Evolutionary conservation across 2,797 vertebrate genomes (phyloP).

Genomic region (Phrynocephalus vlangalii): DNA sequence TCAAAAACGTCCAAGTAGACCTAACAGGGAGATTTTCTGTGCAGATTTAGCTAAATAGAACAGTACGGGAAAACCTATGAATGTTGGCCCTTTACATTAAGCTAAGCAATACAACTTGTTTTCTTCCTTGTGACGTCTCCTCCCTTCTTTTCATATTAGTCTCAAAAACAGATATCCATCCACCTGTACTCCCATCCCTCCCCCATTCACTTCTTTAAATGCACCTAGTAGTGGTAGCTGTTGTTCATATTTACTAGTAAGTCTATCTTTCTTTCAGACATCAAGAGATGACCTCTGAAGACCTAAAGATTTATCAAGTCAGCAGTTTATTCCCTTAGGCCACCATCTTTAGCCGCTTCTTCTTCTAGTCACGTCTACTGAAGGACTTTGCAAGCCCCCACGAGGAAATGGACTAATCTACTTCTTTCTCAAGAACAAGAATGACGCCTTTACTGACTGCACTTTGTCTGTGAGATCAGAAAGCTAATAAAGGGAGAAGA

Average conservation of each 20-base stretch:
- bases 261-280: conserved; percentile 81
- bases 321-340: conserved; percentile 80
- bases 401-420: conserved; percentile 82
- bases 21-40: background rate
- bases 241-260: conserved; percentile 75
- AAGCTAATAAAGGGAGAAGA: conserved; percentile 79
- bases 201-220: conserved; percentile 31
- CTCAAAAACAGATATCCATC: background rate
- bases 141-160: background rate
- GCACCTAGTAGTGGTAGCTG: conserved; percentile 64
- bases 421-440: conserved; percentile 79
- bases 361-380: conserved; percentile 79
- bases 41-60: rapidly evolving
- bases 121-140: too few relatives aligned
- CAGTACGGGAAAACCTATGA: background rate
- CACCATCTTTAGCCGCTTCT: conserved; percentile 76
- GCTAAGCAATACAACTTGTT: background rate
- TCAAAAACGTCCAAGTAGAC: background rate
- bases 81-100: background rate
- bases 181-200: background rate
- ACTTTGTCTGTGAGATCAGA: conserved; percentile 65
- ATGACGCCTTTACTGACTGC: conserved; percentile 70
- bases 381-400: conserved; percentile 77
- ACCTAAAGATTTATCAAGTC: conserved; percentile 84
- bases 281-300: conserved; percentile 81